A percentile compares a stretch with the other conserved stretches of the same genome.
Evolutionary conservation across 2,888 invertebrate genomes (phyloP).

Genomic region (Eupithecia abbreviata): DNA sequence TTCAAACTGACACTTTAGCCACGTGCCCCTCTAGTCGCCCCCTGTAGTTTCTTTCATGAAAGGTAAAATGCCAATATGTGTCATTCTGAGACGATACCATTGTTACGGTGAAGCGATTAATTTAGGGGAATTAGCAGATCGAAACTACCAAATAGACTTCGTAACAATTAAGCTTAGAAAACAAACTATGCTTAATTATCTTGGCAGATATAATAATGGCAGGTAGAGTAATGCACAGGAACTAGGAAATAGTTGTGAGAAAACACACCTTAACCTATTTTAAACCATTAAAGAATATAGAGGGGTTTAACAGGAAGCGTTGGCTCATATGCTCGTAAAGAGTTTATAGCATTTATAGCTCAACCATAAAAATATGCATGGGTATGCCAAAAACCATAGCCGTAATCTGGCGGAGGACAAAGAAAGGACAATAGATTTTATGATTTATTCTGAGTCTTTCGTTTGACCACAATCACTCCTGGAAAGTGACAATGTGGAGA

Average conservation of each 20-base stretch:
- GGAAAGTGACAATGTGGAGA: no score
- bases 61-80: no score
- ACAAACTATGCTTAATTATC: background rate
- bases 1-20: no score
- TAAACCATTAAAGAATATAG: background rate
- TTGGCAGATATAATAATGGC: background rate
- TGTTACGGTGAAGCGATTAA: no score
- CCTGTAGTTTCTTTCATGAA: no score
- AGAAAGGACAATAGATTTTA: background rate
- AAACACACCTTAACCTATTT: background rate
- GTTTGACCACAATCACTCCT: no score
- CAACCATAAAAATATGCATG: conserved; percentile 13
- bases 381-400: background rate
- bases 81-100: no score
- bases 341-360: conserved; percentile 5
- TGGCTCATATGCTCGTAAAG: conserved; percentile 10
- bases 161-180: background rate
- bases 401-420: background rate
- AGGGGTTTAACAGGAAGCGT: background rate
- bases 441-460: no score
- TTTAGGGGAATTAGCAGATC: background rate
- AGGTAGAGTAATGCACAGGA: background rate
- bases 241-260: background rate
- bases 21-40: no score
- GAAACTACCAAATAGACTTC: background rate